Evolutionary conservation across 2,113 vertebrate species (phyloP).

Genomic region (Mormoops blainvillei): DNA sequence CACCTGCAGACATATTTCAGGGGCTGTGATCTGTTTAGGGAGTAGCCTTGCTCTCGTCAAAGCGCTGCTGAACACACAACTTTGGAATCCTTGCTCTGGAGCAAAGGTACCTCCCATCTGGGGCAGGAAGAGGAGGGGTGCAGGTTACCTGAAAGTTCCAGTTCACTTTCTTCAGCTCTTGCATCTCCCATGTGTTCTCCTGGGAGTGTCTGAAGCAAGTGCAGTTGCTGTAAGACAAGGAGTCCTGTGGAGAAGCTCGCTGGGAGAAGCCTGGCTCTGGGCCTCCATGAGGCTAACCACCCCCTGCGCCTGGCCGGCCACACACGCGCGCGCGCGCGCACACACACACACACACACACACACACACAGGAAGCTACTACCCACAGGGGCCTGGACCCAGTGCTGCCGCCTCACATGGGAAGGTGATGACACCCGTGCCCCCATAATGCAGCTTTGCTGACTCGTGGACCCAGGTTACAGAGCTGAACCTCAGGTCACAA

Average conservation of each 20-base stretch:
- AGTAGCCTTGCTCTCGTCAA: not conserved
- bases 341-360: not conserved
- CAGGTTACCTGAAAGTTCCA: conserved; percentile 86
- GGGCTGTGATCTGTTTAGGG: not conserved
- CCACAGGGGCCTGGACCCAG: not conserved
- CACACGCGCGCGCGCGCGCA: not conserved
- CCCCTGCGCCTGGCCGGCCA: no score
- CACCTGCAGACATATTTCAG: not conserved
- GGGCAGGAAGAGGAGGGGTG: not conserved
- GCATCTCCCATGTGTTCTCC: conserved; percentile 82
- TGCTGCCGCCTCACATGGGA: not conserved
- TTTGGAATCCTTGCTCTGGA: not conserved
- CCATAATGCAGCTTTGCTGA: not conserved
- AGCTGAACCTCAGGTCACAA: not conserved
- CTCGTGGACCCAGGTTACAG: not conserved
- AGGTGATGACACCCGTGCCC: not conserved
- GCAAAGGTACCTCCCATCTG: not conserved
- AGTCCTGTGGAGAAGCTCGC: not conserved
- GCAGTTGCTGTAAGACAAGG: conserved; percentile 78
- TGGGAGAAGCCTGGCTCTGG: not conserved
- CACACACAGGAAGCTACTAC: not conserved
- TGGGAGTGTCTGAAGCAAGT: conserved; percentile 82
- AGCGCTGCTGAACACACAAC: not conserved
- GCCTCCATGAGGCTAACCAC: not conserved
- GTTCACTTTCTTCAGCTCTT: conserved; percentile 87